Conservation (phyloP, 2,888 invertebrate genomes). For the Xestia c-nigrum region DNA sequence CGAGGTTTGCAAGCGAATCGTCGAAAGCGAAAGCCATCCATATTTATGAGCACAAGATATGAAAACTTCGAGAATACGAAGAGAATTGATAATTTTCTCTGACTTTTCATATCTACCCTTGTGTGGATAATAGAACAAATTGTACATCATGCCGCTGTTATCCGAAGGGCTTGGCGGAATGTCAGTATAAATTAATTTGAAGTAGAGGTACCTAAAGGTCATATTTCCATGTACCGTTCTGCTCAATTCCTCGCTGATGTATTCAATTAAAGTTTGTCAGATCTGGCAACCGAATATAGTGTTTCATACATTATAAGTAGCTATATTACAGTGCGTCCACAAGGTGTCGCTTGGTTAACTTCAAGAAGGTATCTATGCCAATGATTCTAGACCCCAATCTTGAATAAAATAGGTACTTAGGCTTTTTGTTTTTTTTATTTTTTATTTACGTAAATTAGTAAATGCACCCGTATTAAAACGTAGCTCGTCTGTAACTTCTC, state of each 20-base stretch:
- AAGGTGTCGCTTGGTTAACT: too few relatives aligned
- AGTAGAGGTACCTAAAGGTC: conserved; percentile 26
- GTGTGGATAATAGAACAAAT: conserved; percentile 39
- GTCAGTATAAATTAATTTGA: conserved; percentile 42
- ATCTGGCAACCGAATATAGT: background rate
- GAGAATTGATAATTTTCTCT: conserved; percentile 52
- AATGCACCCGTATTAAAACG: too few relatives aligned
- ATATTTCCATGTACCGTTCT: conserved; percentile 25
- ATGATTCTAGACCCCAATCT: too few relatives aligned
- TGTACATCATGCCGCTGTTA: conserved; percentile 39
- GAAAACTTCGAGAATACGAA: conserved; percentile 58
- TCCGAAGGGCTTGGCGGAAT: conserved; percentile 25
- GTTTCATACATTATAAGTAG: background rate
- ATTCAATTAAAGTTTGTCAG: conserved; percentile 23
- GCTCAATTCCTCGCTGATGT: conserved; percentile 1
- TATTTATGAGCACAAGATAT: conserved; percentile 61
- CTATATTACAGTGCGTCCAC: background rate
- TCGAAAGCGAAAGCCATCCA: conserved; percentile 47
- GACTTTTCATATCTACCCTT: conserved; percentile 36
- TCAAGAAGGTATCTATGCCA: too few relatives aligned
- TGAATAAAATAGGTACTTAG: too few relatives aligned
- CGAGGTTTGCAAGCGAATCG: conserved; percentile 30
- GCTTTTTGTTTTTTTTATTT: too few relatives aligned
- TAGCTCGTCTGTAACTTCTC: too few relatives aligned
- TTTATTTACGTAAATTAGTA: too few relatives aligned